Evolutionary conservation across 2,888 invertebrate genomes (phyloP), one percentile per base, ranked within the genome.

Genomic region (Oconnorella tubifera): DNA sequence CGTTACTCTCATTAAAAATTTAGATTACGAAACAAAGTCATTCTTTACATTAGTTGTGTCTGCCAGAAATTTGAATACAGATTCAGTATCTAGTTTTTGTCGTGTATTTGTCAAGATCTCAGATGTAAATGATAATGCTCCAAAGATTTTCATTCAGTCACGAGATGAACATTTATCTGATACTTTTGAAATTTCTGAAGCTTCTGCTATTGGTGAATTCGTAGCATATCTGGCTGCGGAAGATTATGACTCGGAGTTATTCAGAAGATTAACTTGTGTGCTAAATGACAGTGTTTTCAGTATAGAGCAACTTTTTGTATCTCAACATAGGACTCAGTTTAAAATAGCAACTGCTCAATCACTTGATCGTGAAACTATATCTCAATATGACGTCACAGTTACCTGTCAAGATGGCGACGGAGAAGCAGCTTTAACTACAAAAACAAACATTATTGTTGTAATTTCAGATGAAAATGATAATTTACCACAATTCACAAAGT

Each of bases 101-200:
- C 33, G 62, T 14, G 58, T 67, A 1, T 25, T 57, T 25, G 31
- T 67, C 23, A 51, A 49, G 1, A 23, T 67, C 3, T 6, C 33
- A 3, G 64, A 67, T 40, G 48, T 33, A 19, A 67, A 67, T 55
- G 67, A 67, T 40, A 65, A 65, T 33, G 4, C 64, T 2, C 67
- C 67, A 1, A 40, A 40, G 14, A 65, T 67, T 10, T 28, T 33
- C 32, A 49, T 65, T 4, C 50, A 64, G 31, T 32, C 62, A 3
- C 32, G 64, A 3, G 56, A 56, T 10, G 33, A 33, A 2, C 14
- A 6, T 10, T 4, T 23, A 56, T 29, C 23, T 10, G 50, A 33
- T 4, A 10, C 3, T 2, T 14, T 59, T n/a, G 23, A 25, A 4
- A 1, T 53, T 32, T 62, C 56, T 2, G 62, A 62, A 33, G 27